Percentiles rank a stretch among this genome's conserved stretches.
Evolutionary conservation across 2,888 invertebrate genomes (phyloP).

Genomic region (Plagiodera versicolora): DNA sequence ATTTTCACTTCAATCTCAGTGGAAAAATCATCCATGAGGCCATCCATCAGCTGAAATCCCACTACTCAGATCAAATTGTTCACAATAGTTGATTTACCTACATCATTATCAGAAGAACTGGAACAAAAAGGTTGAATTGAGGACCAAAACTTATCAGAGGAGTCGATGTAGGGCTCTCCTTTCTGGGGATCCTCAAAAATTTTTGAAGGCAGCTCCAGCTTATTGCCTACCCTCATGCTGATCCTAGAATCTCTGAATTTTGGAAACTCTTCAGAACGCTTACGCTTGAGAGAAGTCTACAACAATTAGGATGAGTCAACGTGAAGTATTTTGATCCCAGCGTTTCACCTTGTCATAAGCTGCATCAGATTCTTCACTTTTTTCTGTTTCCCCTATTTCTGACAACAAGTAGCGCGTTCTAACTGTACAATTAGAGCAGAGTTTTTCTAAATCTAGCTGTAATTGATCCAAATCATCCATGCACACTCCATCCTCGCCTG

Average conservation of each 20-base stretch:
- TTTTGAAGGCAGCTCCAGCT: constrained; percentile 42
- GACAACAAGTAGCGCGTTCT: constrained; percentile 76
- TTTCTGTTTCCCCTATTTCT: constrained; percentile 59
- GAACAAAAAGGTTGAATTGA: constrained; percentile 92
- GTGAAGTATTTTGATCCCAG: neutral
- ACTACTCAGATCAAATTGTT: neutral
- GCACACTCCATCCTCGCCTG: constrained; percentile 73
- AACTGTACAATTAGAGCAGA: constrained; percentile 80
- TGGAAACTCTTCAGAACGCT: constrained; percentile 47
- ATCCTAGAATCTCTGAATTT: constrained; percentile 46
- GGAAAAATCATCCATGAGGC: constrained; percentile 65
- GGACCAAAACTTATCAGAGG: constrained; percentile 92
- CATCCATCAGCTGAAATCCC: constrained; percentile 62
- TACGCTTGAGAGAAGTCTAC: constrained; percentile 46
- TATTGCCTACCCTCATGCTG: constrained; percentile 43
- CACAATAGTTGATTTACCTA: constrained; percentile 61
- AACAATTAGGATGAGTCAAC: constrained; percentile 16
- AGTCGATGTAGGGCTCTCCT: constrained; percentile 84
- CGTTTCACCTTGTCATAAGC: constrained; percentile 43
- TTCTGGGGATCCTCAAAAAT: constrained; percentile 40
- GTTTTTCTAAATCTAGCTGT: constrained; percentile 83
- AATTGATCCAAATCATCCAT: constrained; percentile 87
- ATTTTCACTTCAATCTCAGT: constrained; percentile 77
- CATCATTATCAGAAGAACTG: constrained; percentile 83
- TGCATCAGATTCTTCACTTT: constrained; percentile 57